These are phyloP conservation scores for Limnephilus marmoratus DNA, from an alignment of 2,888 invertebrate species.

Conservation along the genomic window DNA sequence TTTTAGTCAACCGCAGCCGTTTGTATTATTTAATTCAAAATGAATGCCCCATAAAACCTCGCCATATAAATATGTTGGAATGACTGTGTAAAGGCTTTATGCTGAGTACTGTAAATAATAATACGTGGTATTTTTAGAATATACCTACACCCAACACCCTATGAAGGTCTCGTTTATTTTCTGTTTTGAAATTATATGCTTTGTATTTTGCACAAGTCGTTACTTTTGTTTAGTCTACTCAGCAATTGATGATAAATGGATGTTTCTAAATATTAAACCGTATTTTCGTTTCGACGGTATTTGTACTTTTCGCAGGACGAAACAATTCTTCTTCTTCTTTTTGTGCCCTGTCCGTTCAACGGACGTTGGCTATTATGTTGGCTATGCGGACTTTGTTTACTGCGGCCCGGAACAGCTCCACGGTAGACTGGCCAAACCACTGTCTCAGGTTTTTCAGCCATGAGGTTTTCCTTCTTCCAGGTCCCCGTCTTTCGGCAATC, in stretches of 20 bases:
- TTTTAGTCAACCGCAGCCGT: conserved; percentile 17
- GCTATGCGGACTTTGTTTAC: too few species aligned
- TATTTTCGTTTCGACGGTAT: background rate
- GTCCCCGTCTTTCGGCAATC: too few species aligned
- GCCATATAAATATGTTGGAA: conserved; percentile 48
- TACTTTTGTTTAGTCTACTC: conserved; percentile 30
- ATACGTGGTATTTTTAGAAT: conserved; percentile 17
- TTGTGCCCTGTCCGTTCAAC: too few species aligned
- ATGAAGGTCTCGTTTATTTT: conserved; percentile 19
- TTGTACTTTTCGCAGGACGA: background rate
- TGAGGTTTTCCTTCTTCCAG: too few species aligned
- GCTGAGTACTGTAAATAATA: conserved; percentile 6
- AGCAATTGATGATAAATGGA: background rate
- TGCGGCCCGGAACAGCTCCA: too few species aligned
- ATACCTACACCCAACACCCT: background rate
- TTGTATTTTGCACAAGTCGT: conserved; percentile 1
- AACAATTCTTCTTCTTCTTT: too few species aligned
- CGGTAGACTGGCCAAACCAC: too few species aligned
- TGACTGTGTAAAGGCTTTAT: conserved; percentile 49
- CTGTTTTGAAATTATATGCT: conserved; percentile 2
- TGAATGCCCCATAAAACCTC: conserved; percentile 51
- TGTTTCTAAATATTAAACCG: background rate
- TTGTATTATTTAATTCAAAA: conserved; percentile 46
- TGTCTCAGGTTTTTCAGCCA: too few species aligned
- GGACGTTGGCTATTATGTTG: too few species aligned